Evolutionary conservation across 2,113 vertebrate genomes (phyloP), one percentile per base, ranked within the genome.

Genomic region (Rousettus leschenaultii): DNA sequence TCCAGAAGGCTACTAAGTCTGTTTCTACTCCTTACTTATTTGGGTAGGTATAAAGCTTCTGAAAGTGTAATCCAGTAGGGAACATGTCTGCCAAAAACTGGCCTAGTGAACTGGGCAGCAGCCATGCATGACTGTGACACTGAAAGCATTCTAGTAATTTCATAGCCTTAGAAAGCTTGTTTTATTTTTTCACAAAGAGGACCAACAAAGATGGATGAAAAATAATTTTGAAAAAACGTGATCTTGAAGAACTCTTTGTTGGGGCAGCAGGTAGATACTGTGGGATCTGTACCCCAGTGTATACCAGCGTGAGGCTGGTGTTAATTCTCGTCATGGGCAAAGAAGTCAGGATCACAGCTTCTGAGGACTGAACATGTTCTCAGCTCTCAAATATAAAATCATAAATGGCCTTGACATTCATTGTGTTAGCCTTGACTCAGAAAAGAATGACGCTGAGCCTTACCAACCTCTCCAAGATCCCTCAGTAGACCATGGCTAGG

Each of bases 151-250:
- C 65, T 35, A 51, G 21, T 15, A 14, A 18, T 78, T 85, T 93
- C 35, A 63, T n/a, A 82, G 40, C 68, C 61, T 87, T 59, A 77
- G 48, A 22, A 74, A 51, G 11, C 43, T 75, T 15, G 57, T 51
- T 90, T 91, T 86, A 86, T 65, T 87, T 93, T 55, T 66, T 74
- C 83, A 92, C 38, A 86, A 48, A 80, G 57, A 59, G 26, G 38
- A 86, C 26, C n/a, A 28, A 59, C 86, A 57, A 85, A 86, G 66
- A 82, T 68, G 68, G 66, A 73, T 86, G 61, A 48, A n/a, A 74
- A 95, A 38, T 59, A 33, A 86, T 18, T 80, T 43, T 78, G 38
- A 30, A 91, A 90, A 84, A 66, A 9, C 43, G 15, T 57, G 30
- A n/a, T 90, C 57, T 90, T 59, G 65, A 59, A 48, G 65, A 86